Base-by-base conservation (phyloP, 2,797 vertebrate species). In the Microcaecilia unicolor region DNA sequence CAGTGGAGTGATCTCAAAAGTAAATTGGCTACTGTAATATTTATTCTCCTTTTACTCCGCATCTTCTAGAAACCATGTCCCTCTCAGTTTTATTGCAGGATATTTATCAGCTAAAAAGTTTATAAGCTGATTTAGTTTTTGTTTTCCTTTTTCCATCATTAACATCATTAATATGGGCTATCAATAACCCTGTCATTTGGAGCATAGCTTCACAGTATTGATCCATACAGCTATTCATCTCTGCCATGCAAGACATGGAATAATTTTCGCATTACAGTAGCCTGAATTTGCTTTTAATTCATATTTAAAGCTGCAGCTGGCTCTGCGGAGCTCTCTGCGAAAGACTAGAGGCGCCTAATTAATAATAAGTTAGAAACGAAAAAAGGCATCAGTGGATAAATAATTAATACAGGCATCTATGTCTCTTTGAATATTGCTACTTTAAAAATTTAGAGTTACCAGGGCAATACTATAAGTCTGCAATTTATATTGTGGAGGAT, bases 311-410 rank as follows among this genome's bases (percentile, higher is more conserved):
- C 79, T 84, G 79, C 79, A 76, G 72, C 74, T 58, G 70, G 68
- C 78, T 82, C 82, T 56, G 70, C 43, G 73, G 77, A 83, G 76
- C 78, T 79, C 80, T 78, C 70, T 70, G 67, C 61, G 58, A 76
- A 84, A 84, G 79, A 85, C 80, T 72, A 68, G 75, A 86, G 83
- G 80, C 82, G 80, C 83, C 81, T 83, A 85, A 91, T 89, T 86
- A 91, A 86, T 87, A 88, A 85, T 88, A 78, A 82, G 72, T 74
- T 82, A 80, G 78, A 82, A 85, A 86, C 69, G 76, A 85, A 84
- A 80, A 80, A 83, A 85, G 80, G 74, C 77, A 83, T 70, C 70
- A 71, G 77, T 40, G 64, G 70, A 78, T 84, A 67, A 84, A 83
- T 88, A 81, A 89, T 87, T 87, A 84, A 86, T 84, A 67, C 66